phyloP scores from a whole-genome alignment of 2,113 vertebrate genomes.

The Embiotoca jacksoni region DNA sequence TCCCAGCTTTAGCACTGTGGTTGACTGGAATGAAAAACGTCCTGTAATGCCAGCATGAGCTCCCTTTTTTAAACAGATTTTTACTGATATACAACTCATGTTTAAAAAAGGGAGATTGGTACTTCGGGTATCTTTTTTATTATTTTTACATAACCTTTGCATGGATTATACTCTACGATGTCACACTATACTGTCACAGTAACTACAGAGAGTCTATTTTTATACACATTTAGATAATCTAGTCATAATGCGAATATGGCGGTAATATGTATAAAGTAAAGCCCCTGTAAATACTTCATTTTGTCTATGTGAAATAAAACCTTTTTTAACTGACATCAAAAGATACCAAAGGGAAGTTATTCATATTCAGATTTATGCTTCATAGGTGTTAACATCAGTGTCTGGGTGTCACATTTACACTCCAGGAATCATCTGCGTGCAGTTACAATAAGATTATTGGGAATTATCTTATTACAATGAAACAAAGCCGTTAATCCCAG shows the following conservation, averaged over 20 bases:
- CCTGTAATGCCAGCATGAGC: neutral
- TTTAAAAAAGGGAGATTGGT: neutral
- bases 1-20: neutral
- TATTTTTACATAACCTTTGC: no score
- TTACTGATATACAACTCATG: neutral
- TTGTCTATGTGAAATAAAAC: neutral
- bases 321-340: constrained; percentile 1
- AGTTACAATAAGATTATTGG: neutral
- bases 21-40: neutral
- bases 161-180: no score
- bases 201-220: neutral
- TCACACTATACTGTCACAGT: no score
- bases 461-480: neutral
- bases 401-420: constrained; percentile 10
- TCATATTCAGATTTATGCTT: constrained; percentile 26
- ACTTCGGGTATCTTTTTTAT: neutral
- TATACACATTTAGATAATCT: constrained; percentile 13
- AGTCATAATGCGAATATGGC: neutral
- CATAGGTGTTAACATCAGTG: neutral
- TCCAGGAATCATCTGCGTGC: constrained; percentile 1
- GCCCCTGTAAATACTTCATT: neutral
- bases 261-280: neutral
- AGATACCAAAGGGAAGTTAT: neutral
- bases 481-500: neutral
- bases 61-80: neutral